Evolutionary conservation across 2,797 vertebrate species (phyloP).

Genomic region (Mastacembelus armatus): DNA sequence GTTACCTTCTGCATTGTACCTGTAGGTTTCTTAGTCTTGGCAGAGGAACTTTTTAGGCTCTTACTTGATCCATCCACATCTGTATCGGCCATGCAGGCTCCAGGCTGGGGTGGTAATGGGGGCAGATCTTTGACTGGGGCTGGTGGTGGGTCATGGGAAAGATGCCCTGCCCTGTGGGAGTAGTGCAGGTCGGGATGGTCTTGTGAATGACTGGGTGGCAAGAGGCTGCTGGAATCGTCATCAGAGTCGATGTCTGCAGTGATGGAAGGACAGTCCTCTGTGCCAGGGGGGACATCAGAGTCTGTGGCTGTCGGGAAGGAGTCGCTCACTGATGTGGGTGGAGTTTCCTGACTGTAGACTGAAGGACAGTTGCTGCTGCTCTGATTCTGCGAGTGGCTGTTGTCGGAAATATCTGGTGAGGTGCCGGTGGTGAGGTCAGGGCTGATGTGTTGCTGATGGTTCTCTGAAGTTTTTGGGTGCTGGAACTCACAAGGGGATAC

Average conservation of each 20-base stretch:
- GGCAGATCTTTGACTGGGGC: conserved; percentile 87
- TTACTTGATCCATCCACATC: conserved; percentile 77
- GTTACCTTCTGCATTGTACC: conserved; percentile 35
- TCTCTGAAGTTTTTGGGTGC: conserved; percentile 84
- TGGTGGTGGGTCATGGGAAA: conserved; percentile 83
- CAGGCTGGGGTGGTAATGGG: conserved; percentile 86
- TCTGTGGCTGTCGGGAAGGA: conserved; percentile 87
- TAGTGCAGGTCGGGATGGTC: conserved; percentile 48
- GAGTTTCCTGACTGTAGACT: conserved; percentile 81
- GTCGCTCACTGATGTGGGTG: conserved; percentile 87
- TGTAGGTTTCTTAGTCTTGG: conserved; percentile 72
- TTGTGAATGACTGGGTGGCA: conserved; percentile 59
- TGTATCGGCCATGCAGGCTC: conserved; percentile 91
- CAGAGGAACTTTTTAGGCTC: conserved; percentile 52
- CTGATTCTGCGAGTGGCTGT: conserved; percentile 72
- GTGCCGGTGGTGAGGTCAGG: conserved; percentile 51
- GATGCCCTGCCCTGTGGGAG: conserved; percentile 21
- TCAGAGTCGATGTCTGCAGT: conserved; percentile 88
- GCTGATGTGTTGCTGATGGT: conserved; percentile 63
- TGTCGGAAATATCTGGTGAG: conserved; percentile 71
- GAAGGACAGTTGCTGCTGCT: conserved; percentile 54
- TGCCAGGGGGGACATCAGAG: conserved; percentile 82
- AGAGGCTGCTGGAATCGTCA: conserved; percentile 79
- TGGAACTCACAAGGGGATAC: conserved; percentile 95
- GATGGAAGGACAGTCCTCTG: conserved; percentile 86